Evolutionary conservation across 2,888 invertebrate species (phyloP).

Genomic region (Ernsta delagoae): DNA sequence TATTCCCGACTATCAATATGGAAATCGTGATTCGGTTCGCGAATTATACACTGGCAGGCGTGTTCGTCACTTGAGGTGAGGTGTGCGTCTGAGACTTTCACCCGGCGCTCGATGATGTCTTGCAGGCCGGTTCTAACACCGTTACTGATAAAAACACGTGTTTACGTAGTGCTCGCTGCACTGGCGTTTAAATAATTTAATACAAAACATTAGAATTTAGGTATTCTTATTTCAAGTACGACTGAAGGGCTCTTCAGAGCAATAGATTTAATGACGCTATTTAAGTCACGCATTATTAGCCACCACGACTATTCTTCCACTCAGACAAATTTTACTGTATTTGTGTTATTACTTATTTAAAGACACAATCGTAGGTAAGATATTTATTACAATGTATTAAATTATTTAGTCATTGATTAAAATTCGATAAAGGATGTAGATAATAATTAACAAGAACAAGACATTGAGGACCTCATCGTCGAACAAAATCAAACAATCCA

Average conservation of each 20-base stretch:
- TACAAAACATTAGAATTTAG: slow-evolving; percentile 32
- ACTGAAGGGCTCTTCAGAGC: background rate
- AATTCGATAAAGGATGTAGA: background rate
- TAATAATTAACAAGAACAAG: background rate
- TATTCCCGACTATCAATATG: slow-evolving; percentile 62
- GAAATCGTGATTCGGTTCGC: slow-evolving; percentile 53
- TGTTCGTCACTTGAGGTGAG: slow-evolving; percentile 64
- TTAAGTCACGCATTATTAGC: background rate
- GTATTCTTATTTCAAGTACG: slow-evolving; percentile 8
- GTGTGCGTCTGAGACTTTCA: slow-evolving; percentile 81
- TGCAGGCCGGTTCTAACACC: slow-evolving; percentile 72
- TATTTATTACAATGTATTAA: too few relatives aligned
- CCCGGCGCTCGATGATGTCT: slow-evolving; percentile 65
- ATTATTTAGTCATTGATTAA: slow-evolving; percentile 7
- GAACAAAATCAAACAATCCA: slow-evolving; percentile 21
- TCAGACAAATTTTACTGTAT: background rate
- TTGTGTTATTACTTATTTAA: too few relatives aligned
- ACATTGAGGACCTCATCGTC: slow-evolving; percentile 18
- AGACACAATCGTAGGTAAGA: too few relatives aligned
- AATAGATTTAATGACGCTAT: background rate
- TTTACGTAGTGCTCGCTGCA: slow-evolving; percentile 55
- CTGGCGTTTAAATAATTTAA: slow-evolving; percentile 45
- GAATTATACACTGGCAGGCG: slow-evolving; percentile 53
- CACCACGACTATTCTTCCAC: background rate
- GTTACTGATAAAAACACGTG: slow-evolving; percentile 73